Percentiles rank a stretch among this genome's conserved stretches.
These are phyloP conservation scores for Bostrychus sinensis DNA, from an alignment of 2,113 vertebrate species.

Conservation along the genomic window DNA sequence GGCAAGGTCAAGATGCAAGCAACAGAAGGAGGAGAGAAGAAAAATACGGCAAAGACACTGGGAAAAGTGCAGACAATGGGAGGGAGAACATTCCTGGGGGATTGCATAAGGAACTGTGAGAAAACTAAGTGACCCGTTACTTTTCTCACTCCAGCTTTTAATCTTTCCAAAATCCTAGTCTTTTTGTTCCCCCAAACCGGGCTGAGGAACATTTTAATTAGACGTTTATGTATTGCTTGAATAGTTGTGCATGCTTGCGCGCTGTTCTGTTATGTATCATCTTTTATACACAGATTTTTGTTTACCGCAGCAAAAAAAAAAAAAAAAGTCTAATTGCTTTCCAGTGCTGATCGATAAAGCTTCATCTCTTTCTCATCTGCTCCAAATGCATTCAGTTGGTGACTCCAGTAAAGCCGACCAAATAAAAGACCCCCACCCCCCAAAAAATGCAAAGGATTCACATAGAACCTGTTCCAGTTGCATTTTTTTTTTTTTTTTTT, in stretches of 20 bases:
- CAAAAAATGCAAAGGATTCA: not conserved
- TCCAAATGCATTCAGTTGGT: constrained; percentile 14
- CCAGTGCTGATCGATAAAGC: constrained; percentile 29
- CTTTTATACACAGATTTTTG: not conserved
- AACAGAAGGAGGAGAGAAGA: not conserved
- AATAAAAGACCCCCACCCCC: not conserved
- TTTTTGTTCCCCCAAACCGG: not conserved
- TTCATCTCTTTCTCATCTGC: constrained; percentile 28
- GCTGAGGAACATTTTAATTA: not conserved
- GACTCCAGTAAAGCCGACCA: not conserved
- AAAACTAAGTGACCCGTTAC: constrained; percentile 47
- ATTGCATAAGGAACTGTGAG: constrained; percentile 57
- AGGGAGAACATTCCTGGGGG: constrained; percentile 64
- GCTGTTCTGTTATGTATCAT: not conserved
- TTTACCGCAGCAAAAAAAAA: constrained; percentile 25
- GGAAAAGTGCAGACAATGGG: constrained; percentile 48
- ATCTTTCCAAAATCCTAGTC: not conserved
- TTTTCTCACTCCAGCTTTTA: constrained; percentile 8
- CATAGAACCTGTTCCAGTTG: not conserved
- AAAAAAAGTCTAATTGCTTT: constrained; percentile 25
- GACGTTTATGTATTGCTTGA: not conserved
- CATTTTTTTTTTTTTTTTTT: not conserved
- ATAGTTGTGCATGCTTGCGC: not conserved
- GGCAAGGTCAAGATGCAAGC: constrained; percentile 7
- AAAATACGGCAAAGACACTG: constrained; percentile 13